Conservation (phyloP, 2,113 vertebrate genomes). For the Tinamus guttatus region DNA sequence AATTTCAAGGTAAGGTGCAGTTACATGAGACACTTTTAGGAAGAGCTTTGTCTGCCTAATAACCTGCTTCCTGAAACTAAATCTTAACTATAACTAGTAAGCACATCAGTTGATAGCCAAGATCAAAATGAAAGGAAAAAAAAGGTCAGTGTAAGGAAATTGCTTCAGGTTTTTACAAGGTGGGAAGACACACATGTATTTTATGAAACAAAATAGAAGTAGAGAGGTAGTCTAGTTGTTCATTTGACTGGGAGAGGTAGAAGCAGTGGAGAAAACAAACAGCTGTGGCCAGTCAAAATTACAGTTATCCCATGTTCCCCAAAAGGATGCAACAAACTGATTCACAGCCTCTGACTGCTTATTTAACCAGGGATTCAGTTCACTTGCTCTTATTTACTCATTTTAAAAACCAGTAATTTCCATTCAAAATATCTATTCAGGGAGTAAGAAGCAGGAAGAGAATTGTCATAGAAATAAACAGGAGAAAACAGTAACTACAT, state of each 20-base stretch:
- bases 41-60: neutral
- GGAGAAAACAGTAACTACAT: neutral
- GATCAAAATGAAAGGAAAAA: neutral
- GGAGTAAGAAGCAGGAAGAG: neutral
- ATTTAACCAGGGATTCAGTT: neutral
- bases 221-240: conserved; percentile 56
- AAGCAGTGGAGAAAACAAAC: neutral
- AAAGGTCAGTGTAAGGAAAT: neutral
- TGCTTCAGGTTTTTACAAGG: neutral
- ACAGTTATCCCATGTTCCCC: neutral
- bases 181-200: neutral
- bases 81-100: neutral
- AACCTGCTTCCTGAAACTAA: neutral
- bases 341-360: neutral
- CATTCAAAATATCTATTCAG: neutral
- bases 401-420: neutral
- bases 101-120: neutral
- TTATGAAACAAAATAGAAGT: neutral
- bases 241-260: conserved; percentile 58
- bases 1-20: neutral
- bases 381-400: neutral
- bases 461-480: conserved; percentile 13
- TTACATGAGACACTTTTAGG: neutral
- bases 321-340: neutral
- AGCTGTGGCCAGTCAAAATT: conserved; percentile 25